Base-by-base conservation (phyloP, 2,797 vertebrate species). In the Babyrousa celebensis region DNA sequence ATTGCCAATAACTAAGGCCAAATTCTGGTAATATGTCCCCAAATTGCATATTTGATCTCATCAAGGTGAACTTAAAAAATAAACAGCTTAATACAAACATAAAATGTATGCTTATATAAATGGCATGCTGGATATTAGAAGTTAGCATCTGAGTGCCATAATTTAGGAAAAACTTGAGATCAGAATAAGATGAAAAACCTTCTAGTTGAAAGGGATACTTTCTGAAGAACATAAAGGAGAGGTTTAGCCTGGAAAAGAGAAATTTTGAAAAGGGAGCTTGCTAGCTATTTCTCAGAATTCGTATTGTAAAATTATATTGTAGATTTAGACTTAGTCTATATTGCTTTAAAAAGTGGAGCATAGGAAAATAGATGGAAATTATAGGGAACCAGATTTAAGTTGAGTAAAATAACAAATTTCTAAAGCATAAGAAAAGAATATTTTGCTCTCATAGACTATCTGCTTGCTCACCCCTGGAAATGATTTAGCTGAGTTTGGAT, bases 401-500 rank as follows among this genome's bases (percentile, higher is more conserved):
- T 91, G 25, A 75, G 12, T 74, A 62, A 32, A 91, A 96, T 3
- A 86, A 92, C 12, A 92, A 7, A 48, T 67, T 93, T 87, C 9
- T 85, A 80, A 87, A 86, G 16, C 12, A 8, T 70, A 71, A 12
- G 5, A 90, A 48, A 77, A 16, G n/a, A 89, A 94, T 67, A 63
- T 43, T 88, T 6, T 89, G 21, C 3, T 82, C 25, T 89, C 4
- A 70, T 54, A 62, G 12, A 12, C 40, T 72, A 60, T 48, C 3
- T 87, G 3, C 9, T 56, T 91, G 62, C 40, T 91, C n/a, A 85
- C 43, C 12, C 6, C 8, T 62, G 17, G 56, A 92, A 43, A 82
- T 67, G 3, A 36, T 80, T 67, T 54, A 88, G 12, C 12, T 80
- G 29, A 92, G 5, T 0, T 62, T 84, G 36, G 2, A 72, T 60